Evolutionary conservation across 2,113 vertebrate species (phyloP), one percentile per base, ranked within the genome.

Genomic region (Chlorocebus sabaeus): DNA sequence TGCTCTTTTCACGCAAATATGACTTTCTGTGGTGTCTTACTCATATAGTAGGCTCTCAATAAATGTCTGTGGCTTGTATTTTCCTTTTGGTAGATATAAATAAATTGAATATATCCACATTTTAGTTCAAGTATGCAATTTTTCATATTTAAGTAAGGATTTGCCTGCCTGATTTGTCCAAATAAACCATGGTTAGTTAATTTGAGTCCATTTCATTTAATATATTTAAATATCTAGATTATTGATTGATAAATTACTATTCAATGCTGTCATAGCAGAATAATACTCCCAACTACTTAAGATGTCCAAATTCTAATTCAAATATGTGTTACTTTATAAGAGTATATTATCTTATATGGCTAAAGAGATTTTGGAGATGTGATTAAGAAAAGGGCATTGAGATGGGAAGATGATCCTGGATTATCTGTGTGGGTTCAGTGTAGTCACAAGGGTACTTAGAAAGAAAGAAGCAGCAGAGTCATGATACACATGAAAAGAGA

Each of bases 381-480:
- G 10, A 50, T 50, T 50, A 59, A 70, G 61, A 8, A n/a, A 82
- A 57, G n/a, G 12, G 27, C 68, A 55, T 52, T 67, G 27, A 48
- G 8, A 30, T 35, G 30, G 13, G 3, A 4, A 83, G 30, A 64
- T n/a, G 43, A 32, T 61, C 23, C 0, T 45, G 48, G 32, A n/a
- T 45, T 45, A 13, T 17, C 4, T 12, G 64, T 1, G 1, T 17
- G 17, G 30, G 5, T 27, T 30, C 30, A 20, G 1, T 43, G 3
- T 57, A n/a, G 40, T 40, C 22, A 48, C 25, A 79, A 35, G 52
- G 1, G 13, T 50, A 5, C 23, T n/a, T 81, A 68, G 38, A 87
- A 40, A 83, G 13, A 40, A n/a, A 9, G 18, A 64, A 22, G 27
- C 48, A 43, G 5, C 32, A 38, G 25, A 8, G 2, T 32, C 6